phyloP scores from a whole-genome alignment of 2,888 invertebrate genomes.

The Conchocele bisecta region DNA sequence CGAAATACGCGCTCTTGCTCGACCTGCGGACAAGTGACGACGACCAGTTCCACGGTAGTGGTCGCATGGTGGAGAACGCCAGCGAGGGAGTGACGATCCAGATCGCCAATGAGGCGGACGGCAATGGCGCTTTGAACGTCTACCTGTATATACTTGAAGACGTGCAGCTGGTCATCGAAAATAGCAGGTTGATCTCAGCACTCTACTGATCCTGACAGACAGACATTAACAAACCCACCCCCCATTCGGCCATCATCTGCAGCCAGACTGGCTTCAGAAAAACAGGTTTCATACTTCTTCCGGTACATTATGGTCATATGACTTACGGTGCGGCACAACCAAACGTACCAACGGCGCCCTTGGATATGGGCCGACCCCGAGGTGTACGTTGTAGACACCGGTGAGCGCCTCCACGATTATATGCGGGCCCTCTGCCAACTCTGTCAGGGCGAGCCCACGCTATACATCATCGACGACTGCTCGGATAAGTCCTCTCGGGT shows the following conservation, averaged over 20 bases:
- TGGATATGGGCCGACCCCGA: constrained; percentile 1
- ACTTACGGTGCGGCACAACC: constrained; percentile 17
- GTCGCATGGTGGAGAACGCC: background rate
- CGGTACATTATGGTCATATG: constrained; percentile 28
- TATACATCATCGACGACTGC: constrained; percentile 41
- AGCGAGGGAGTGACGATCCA: constrained; percentile 22
- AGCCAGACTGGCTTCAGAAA: constrained; percentile 36
- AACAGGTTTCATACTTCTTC: constrained; percentile 33
- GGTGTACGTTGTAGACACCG: constrained; percentile 18
- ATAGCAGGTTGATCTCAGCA: constrained; percentile 20
- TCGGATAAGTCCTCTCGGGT: too few relatives aligned
- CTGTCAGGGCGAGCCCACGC: constrained; percentile 25
- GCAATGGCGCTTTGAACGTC: constrained; percentile 9
- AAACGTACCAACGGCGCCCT: constrained; percentile 8
- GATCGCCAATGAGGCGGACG: constrained; percentile 19
- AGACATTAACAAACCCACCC: background rate
- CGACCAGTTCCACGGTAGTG: background rate
- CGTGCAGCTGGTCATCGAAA: constrained; percentile 15
- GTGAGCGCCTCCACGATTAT: constrained; percentile 25
- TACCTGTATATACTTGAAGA: constrained; percentile 28
- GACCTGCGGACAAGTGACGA: too few relatives aligned
- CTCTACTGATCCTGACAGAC: constrained; percentile 6
- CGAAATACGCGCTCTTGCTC: too few relatives aligned
- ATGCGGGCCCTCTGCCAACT: constrained; percentile 10
- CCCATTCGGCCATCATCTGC: constrained; percentile 26